Percentiles rank a stretch among this genome's conserved stretches.
Conservation (phyloP, 92 coral and sea anemone species). For the Montipora capitata region DNA sequence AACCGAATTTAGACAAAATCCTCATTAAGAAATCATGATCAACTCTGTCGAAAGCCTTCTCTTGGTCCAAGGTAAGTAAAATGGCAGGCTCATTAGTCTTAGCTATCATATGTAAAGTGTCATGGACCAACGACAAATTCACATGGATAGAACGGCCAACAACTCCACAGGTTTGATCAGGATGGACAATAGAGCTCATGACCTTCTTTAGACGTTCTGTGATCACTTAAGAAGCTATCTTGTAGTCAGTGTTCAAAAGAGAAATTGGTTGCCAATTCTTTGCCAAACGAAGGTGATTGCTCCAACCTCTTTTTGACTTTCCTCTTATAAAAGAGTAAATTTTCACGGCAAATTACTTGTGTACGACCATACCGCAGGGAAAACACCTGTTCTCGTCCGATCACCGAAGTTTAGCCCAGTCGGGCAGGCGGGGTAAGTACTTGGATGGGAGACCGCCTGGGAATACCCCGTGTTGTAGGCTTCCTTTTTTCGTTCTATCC, state of each 20-base stretch:
- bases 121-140: background rate
- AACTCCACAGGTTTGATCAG: background rate
- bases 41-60: conserved; percentile 23
- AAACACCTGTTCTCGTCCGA: no score
- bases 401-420: no score
- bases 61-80: background rate
- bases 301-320: no score
- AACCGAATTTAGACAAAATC: background rate
- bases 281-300: no score
- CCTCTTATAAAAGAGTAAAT: no score
- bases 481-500: no score
- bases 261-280: background rate
- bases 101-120: background rate
- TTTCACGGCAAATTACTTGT: no score
- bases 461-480: no score
- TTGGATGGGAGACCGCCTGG: no score
- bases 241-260: background rate
- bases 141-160: background rate
- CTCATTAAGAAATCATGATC: background rate
- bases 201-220: background rate
- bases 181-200: background rate
- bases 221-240: background rate
- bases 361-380: no score
- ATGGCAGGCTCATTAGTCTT: conserved; percentile 4
- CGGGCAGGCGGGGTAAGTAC: no score